phyloP scores from a whole-genome alignment of 1,140 invertebrate species.

The Sycobia sp. region DNA sequence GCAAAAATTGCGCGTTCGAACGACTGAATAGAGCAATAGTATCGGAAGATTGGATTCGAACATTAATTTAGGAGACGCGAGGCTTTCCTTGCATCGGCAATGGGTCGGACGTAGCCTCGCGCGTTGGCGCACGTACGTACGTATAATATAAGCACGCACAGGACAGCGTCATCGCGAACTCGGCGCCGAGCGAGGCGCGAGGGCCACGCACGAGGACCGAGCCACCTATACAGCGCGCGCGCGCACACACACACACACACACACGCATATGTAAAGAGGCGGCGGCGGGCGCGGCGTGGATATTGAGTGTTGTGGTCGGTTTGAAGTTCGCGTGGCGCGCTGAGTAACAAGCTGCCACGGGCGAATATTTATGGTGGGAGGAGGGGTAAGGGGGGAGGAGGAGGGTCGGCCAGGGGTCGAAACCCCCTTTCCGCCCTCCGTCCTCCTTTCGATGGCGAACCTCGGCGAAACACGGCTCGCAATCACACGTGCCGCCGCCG shows the following conservation, averaged over 20 bases:
- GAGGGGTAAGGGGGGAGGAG: too few species aligned
- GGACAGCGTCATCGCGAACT: too few species aligned
- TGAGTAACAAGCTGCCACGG: conserved; percentile 59
- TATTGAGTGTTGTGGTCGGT: conserved; percentile 54
- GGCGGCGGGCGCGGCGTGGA: conserved; percentile 7
- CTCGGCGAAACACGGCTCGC: conserved; percentile 24
- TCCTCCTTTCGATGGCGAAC: conserved; percentile 31
- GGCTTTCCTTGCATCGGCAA: too few species aligned
- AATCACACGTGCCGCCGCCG: conserved; percentile 10
- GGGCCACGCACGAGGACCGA: too few species aligned
- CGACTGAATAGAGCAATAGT: too few species aligned
- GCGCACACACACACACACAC: too few species aligned
- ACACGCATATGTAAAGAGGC: not conserved
- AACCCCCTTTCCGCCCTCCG: conserved; percentile 36
- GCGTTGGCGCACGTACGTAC: too few species aligned
- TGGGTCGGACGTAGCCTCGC: too few species aligned
- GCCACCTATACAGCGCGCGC: not conserved
- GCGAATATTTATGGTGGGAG: conserved; percentile 59
- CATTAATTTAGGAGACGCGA: too few species aligned
- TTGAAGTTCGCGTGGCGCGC: conserved; percentile 50
- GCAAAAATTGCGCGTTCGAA: too few species aligned
- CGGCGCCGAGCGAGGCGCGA: conserved; percentile 28
- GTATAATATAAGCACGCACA: too few species aligned
- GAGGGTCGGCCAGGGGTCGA: conserved; percentile 52
- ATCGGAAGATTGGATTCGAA: too few species aligned